Conservation (phyloP, 1,140 invertebrate genomes). For the Trachymyrmex septentrionalis region DNA sequence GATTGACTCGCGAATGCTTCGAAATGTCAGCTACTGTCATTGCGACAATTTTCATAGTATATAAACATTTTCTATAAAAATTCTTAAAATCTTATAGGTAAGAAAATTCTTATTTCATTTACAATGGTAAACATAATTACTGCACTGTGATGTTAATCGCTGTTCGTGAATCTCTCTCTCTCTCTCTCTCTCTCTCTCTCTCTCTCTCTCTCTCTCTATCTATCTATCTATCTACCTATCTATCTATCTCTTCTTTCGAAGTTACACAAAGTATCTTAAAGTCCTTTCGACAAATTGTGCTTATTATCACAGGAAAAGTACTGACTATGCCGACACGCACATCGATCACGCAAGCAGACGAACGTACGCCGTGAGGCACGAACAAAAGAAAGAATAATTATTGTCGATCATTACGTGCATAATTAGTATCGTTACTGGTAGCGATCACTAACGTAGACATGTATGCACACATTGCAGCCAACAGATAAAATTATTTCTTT, state of each 20-base stretch:
- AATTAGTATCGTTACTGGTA: constrained; percentile 40
- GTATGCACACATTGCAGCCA: background rate
- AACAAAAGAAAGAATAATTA: constrained; percentile 55
- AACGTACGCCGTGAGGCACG: constrained; percentile 22
- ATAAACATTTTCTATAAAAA: background rate
- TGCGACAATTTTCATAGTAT: background rate
- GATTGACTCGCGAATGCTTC: background rate
- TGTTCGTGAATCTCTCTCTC: background rate
- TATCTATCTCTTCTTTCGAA: background rate
- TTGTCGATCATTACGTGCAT: constrained; percentile 52
- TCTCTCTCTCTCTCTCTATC: too few species aligned
- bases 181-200: too few species aligned
- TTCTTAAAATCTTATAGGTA: background rate
- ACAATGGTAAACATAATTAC: background rate
- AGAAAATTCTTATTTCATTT: background rate
- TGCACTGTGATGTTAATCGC: background rate
- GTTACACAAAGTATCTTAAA: constrained; percentile 25
- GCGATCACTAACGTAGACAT: constrained; percentile 24
- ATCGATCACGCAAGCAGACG: constrained; percentile 54
- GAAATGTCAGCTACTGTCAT: background rate
- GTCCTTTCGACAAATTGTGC: constrained; percentile 5
- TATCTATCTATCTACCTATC: too few species aligned
- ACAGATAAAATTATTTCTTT: constrained; percentile 20
- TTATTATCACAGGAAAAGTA: constrained; percentile 53
- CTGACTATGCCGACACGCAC: constrained; percentile 46